Conservation (phyloP, 2,113 vertebrate species). For the Anseranas semipalmata region DNA sequence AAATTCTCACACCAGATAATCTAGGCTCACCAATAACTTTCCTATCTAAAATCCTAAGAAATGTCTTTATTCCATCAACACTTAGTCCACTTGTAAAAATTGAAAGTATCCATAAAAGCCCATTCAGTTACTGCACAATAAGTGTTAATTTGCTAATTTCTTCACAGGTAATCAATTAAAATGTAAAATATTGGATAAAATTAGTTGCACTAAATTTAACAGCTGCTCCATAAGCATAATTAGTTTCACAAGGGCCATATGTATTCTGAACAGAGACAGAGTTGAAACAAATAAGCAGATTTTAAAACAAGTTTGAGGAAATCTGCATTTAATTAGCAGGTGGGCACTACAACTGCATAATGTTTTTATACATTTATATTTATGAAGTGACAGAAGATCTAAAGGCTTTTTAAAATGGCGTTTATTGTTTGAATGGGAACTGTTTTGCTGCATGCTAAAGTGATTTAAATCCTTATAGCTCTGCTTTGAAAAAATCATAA, state of each 20-base stretch:
- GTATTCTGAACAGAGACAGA: constrained; percentile 77
- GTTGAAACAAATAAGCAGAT: constrained; percentile 89
- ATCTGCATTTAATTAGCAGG: constrained; percentile 99
- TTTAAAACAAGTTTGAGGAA: constrained; percentile 88
- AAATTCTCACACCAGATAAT: constrained; percentile 78
- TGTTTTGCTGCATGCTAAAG: constrained; percentile 90
- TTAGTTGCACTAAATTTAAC: constrained; percentile 87
- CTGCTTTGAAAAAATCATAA: constrained; percentile 95
- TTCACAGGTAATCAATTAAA: constrained; percentile 93
- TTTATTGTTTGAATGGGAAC: constrained; percentile 99
- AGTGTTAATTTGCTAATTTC: constrained; percentile 98
- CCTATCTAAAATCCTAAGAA: constrained; percentile 55
- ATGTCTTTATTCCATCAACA: constrained; percentile 81
- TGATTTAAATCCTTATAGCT: constrained; percentile 97
- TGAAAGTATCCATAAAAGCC: constrained; percentile 80
- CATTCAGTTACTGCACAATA: constrained; percentile 87
- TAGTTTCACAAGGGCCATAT: constrained; percentile 87
- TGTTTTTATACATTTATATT: constrained; percentile 96
- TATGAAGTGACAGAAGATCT: constrained; percentile 99
- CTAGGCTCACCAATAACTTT: constrained; percentile 67
- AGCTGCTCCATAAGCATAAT: constrained; percentile 86
- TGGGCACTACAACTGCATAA: constrained; percentile 93
- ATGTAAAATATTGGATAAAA: constrained; percentile 89
- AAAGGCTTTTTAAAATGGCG: constrained; percentile 94
- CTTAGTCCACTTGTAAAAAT: constrained; percentile 73